Evolutionary conservation across 92 coral and sea anemone species (phyloP), one percentile per base, ranked within the genome.

Genomic region (Zoanthus solanderi): DNA sequence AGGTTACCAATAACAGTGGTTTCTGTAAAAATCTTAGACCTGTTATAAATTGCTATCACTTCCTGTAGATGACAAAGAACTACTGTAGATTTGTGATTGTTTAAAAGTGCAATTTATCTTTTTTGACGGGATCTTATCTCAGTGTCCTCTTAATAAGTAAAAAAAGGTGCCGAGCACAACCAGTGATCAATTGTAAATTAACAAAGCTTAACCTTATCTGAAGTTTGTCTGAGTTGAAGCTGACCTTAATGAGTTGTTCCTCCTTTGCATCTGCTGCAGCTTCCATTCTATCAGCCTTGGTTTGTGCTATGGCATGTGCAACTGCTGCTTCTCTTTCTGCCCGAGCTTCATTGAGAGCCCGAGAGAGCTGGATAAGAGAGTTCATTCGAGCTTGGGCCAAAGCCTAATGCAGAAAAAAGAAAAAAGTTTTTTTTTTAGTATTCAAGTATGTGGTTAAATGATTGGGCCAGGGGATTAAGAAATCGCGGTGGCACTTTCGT

Each of bases 301-400:
- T 95, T 23, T 97, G 97, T 31, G 93, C 89, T 71, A 97, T 84
- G 2, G 99, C 98, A 53, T 97, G 99, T 15, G 94, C 94, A 4
- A 97, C 88, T 2, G 99, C 99, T 17, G 91, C 92, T 77, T 97
- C 99, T 65, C 92, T 94, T 63, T 97, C 99, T 78, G 92, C 93
- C 65, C 95, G 93, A 5, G 99, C 99, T 74, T 97, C 99, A 81
- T 95, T 95, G 71, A 97, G 87, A 4, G 99, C 98, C 52, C 98
- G 95, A 4, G 99, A 93, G 30, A 97, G 92, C 91, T 97, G 99
- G 84, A 95, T 88, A 77, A 97, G 83, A 5, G 97, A 94, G 71
- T 95, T 97, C 99, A 97, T 97, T 31, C 99, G 95, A 34, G 97
- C 93, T 78, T 95, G 99, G 30, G 99, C 98, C 61, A 97, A 83